phyloP scores from a whole-genome alignment of 2,797 vertebrate species.

The Scarus forsteni region DNA sequence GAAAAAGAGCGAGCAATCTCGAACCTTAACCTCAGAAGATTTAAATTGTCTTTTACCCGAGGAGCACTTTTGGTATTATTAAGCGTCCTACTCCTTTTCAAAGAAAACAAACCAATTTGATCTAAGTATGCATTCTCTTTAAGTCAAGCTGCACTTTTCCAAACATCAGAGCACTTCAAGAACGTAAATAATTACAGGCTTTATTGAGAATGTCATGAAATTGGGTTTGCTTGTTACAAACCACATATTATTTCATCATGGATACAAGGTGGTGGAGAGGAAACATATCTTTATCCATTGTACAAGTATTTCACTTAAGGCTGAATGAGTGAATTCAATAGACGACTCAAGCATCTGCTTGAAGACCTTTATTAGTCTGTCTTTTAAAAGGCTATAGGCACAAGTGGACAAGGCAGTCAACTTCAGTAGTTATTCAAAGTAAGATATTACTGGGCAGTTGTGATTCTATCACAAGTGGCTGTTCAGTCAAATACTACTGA shows the following conservation, averaged over 20 bases:
- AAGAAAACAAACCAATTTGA: slow-evolving; percentile 28
- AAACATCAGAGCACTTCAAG: slow-evolving; percentile 73
- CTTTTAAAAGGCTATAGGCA: no score
- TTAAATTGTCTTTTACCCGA: slow-evolving; percentile 41
- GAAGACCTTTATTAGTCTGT: slow-evolving; percentile 22
- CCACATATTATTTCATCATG: slow-evolving; percentile 69
- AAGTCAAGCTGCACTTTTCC: slow-evolving; percentile 54
- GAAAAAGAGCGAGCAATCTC: slow-evolving; percentile 4
- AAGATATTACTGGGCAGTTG: no score
- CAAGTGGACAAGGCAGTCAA: no score
- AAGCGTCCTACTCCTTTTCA: slow-evolving; percentile 13
- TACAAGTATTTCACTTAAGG: slow-evolving; percentile 56
- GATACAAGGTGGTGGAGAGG: slow-evolving; percentile 61
- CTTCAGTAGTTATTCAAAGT: no score
- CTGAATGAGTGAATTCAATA: slow-evolving; percentile 57
- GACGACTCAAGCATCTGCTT: slow-evolving; percentile 49
- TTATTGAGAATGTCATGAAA: slow-evolving; percentile 62
- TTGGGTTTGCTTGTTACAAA: slow-evolving; percentile 64
- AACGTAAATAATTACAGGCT: slow-evolving; percentile 79
- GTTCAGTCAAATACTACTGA: no score
- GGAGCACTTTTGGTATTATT: slow-evolving; percentile 48
- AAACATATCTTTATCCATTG: slow-evolving; percentile 78
- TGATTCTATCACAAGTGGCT: no score
- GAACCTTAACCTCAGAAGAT: slow-evolving; percentile 1
- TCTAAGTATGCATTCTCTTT: slow-evolving; percentile 22